These are phyloP conservation scores for Odontomyia ornata DNA, from an alignment of 2,888 invertebrate species.

Conservation along the genomic window DNA sequence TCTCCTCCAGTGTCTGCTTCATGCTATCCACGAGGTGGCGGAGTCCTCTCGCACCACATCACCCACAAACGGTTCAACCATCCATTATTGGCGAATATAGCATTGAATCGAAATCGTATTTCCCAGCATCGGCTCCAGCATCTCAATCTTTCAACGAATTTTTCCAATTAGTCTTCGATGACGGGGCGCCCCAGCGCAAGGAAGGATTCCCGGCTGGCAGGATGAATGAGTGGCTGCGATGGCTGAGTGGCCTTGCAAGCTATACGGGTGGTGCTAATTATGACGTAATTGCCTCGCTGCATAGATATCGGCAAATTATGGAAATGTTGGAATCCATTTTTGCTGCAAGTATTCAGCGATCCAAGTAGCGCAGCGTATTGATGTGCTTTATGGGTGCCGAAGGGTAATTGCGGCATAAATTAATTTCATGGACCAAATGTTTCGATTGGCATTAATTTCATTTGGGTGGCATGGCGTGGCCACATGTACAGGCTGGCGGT, in stretches of 20 bases:
- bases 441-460: slow-evolving; percentile 47
- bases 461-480: slow-evolving; percentile 34
- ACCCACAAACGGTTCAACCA: no score
- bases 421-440: slow-evolving; percentile 63
- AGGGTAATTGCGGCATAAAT: slow-evolving; percentile 65
- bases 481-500: slow-evolving; percentile 5
- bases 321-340: slow-evolving; percentile 57
- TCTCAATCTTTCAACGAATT: slow-evolving; percentile 44
- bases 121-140: slow-evolving; percentile 18
- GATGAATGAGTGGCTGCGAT: slow-evolving; percentile 49
- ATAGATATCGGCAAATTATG: slow-evolving; percentile 65
- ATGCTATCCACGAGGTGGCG: no score
- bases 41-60: no score
- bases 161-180: slow-evolving; percentile 53
- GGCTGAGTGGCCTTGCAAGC: slow-evolving; percentile 17
- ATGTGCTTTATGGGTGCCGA: slow-evolving; percentile 64
- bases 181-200: slow-evolving; percentile 43
- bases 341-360: slow-evolving; percentile 38
- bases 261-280: slow-evolving; percentile 59
- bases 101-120: not conserved
- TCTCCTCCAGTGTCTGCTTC: no score
- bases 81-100: no score
- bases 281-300: slow-evolving; percentile 63
- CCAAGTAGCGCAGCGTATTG: slow-evolving; percentile 52
- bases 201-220: slow-evolving; percentile 4